Base-by-base conservation (phyloP, 1,140 invertebrate species). In the Drosophila equinoxialis region DNA sequence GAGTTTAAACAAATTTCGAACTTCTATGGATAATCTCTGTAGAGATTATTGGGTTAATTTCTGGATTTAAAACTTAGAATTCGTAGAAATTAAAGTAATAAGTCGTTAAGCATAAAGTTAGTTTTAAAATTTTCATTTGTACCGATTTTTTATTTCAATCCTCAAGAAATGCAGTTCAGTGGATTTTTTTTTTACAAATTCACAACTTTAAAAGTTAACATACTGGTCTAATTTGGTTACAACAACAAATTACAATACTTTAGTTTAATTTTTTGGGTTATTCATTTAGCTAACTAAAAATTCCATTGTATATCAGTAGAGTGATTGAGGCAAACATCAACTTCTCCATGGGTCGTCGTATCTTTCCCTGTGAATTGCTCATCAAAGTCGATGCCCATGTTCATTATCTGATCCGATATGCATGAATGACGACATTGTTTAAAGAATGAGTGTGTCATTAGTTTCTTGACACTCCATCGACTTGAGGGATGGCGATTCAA, bases 361-460 rank as follows among this genome's bases (percentile, higher is more conserved):
- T 51, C 17, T 20, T 23, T 11, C 1, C 17, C 20, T 10, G 17
- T 11, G 45, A 59, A 59, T 13, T 33, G 14, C 10, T 33, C 30
- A 10, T 63, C 41, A 51, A 74, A 55, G 35, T 74, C 39, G n/a
- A 10, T 8, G 11, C 23, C 45, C 0, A 74, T 14, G n/a, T 39
- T 35, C 14, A 57, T 51, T 2, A 75, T 35, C 35, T 90, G 75
- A 61, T 91, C 79, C 7, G 69, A 74, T 35, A 92, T 78, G 35
- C 65, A 74, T 1, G 77, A 78, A 45, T 85, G 72, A 2, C 84
- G 79, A 20, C 93, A 93, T 71, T 95, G 94, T 91, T 96, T 97
- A 80, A 97, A 96, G 92, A 97, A 97, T 7, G 94, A 92, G 90
- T 98, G 96, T 11, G 73, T 94, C 17, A 96, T 91, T 45, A 97